These are phyloP conservation scores for Procambarus virginalis DNA, from an alignment of 1,140 invertebrate genomes.

Conservation along the genomic window DNA sequence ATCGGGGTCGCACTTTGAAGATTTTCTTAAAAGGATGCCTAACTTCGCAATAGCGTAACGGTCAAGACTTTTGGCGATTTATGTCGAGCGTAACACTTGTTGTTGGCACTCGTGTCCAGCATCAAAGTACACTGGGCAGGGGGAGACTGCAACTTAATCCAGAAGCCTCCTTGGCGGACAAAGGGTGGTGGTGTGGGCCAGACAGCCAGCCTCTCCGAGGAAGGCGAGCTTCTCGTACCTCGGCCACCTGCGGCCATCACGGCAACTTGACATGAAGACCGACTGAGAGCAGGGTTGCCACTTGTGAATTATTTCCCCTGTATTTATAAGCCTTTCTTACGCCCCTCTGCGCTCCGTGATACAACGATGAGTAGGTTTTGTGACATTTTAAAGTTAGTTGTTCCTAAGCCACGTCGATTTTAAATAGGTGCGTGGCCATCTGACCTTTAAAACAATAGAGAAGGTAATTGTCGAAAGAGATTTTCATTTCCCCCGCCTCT, in stretches of 20 bases:
- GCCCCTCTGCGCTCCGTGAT: background rate
- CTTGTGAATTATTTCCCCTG: slow-evolving; percentile 34
- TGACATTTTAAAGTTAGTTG: background rate
- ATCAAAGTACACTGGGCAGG: slow-evolving; percentile 10
- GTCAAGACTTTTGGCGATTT: background rate
- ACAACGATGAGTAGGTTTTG: background rate
- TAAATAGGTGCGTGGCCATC: background rate
- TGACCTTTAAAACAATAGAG: slow-evolving; percentile 23
- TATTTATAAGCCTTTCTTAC: slow-evolving; percentile 48
- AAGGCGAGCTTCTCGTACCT: slow-evolving; percentile 44
- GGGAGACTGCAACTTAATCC: slow-evolving; percentile 41
- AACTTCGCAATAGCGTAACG: background rate
- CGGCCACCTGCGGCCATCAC: slow-evolving; percentile 53
- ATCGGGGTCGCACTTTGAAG: slow-evolving; percentile 17
- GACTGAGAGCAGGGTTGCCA: slow-evolving; percentile 46
- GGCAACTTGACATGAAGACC: slow-evolving; percentile 65
- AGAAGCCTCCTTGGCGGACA: slow-evolving; percentile 45
- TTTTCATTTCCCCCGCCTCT: slow-evolving; percentile 9
- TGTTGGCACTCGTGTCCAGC: background rate
- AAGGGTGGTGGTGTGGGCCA: background rate
- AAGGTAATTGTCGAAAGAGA: slow-evolving; percentile 29
- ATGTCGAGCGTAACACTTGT: background rate
- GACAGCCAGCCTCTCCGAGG: background rate
- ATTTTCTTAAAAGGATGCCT: slow-evolving; percentile 35
- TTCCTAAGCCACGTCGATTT: background rate